These are phyloP conservation scores for Botia almorhae DNA, from an alignment of 2,797 vertebrate genomes.

Conservation along the genomic window DNA sequence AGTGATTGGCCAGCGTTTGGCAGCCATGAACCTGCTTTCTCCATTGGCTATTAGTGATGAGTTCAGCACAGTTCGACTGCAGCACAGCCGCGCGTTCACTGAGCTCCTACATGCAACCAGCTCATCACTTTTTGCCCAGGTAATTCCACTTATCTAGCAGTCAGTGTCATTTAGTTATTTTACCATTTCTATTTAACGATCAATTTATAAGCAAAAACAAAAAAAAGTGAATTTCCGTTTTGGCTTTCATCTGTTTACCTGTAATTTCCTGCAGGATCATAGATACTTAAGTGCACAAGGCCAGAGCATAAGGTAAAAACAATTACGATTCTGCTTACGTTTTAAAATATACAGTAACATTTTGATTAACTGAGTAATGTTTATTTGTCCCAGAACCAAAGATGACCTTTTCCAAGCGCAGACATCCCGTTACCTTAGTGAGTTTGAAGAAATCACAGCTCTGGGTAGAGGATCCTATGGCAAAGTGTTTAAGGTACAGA, in stretches of 20 bases:
- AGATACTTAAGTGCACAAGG: conserved; percentile 73
- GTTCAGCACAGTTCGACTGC: conserved; percentile 92
- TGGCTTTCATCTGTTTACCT: conserved; percentile 35
- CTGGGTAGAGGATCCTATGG: conserved; percentile 95
- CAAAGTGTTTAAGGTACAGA: conserved; percentile 90
- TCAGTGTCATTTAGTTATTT: background rate
- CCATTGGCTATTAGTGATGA: conserved; percentile 93
- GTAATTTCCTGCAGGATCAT: conserved; percentile 70
- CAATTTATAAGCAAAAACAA: background rate
- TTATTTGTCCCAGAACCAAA: conserved; percentile 67
- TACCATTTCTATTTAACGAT: background rate
- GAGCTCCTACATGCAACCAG: conserved; percentile 88
- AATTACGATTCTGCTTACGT: background rate
- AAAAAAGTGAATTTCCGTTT: background rate
- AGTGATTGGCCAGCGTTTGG: conserved; percentile 89
- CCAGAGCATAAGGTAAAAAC: conserved; percentile 79
- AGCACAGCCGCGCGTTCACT: conserved; percentile 92
- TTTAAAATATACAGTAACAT: background rate
- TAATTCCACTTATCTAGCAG: conserved; percentile 60
- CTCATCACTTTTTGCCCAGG: conserved; percentile 79
- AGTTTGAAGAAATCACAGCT: conserved; percentile 90
- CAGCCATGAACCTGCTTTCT: conserved; percentile 89
- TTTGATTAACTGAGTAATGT: background rate
- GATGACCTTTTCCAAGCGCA: conserved; percentile 87
- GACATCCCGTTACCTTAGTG: conserved; percentile 93